Conservation (phyloP, 2,113 vertebrate species). For the Siphamia tubifer region DNA sequence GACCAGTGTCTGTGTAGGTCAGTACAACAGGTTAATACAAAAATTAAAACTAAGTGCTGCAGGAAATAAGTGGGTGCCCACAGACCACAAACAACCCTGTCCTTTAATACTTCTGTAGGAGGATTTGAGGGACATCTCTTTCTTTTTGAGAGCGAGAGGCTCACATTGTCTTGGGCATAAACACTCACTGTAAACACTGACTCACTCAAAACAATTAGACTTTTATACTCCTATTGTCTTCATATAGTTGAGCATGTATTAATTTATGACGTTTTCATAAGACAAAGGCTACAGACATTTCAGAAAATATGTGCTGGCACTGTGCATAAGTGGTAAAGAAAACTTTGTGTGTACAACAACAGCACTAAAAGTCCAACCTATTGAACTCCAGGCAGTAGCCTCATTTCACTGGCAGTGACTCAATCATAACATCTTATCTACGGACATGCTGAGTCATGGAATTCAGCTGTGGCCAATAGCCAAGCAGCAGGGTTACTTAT, state of each 20-base stretch:
- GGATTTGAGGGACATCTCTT: constrained; percentile 41
- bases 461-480: constrained; percentile 69
- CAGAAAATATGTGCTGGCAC: neutral
- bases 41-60: constrained; percentile 21
- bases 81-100: constrained; percentile 22
- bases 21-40: constrained; percentile 22
- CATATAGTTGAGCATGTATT: constrained; percentile 9
- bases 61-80: constrained; percentile 19
- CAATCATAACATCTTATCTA: constrained; percentile 76
- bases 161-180: constrained; percentile 10
- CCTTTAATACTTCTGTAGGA: constrained; percentile 47
- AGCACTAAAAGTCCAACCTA: constrained; percentile 43
- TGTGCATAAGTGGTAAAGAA: constrained; percentile 34
- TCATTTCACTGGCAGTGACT: constrained; percentile 64
- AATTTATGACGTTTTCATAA: no score
- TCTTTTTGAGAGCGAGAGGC: constrained; percentile 22
- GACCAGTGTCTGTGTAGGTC: neutral
- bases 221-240: constrained; percentile 10
- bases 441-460: constrained; percentile 69
- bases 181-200: constrained; percentile 36
- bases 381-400: constrained; percentile 54
- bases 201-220: constrained; percentile 41
- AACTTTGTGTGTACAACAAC: constrained; percentile 14
- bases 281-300: no score
- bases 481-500: constrained; percentile 66